Base-by-base conservation (phyloP, 2,888 invertebrate species). In the Prenolepis imparis region DNA sequence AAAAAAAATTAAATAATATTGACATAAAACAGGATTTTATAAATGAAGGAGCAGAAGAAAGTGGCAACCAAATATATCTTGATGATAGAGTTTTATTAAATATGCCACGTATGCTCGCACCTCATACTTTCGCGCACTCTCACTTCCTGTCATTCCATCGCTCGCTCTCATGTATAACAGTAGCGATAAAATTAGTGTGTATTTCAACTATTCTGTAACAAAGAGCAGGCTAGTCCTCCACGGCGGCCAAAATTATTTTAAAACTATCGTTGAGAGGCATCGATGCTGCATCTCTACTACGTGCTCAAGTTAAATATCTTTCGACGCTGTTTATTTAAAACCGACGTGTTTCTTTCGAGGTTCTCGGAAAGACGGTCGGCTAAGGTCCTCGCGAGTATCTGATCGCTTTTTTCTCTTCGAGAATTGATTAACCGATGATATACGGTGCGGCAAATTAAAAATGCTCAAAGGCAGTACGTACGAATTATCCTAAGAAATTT, bases 401-500 rank as follows among this genome's bases (percentile, higher is more conserved):
- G 12, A 59, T 28, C 18, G 41, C 44, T 39, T 21, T n/a, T 21
- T 12, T 52, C 41, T 18, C 41, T 59, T 59, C 24, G 44, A 32
- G 21, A 12, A 59, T 59, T 21, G 32, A 32, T 36, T n/a, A 39
- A 86, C 82, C 72, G 74, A 61, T 70, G 83, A 84, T 63, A 82
- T 84, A 80, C 80, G 64, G 61, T 80, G 59, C 77, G 67, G 52
- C 86, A 87, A 86, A 85, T 86, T 89, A 89, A 70, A 74, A 91
- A 91, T 91, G 88, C 90, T 90, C 87, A 36, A 87, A 88, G 90
- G 91, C 92, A 92, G 87, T 91, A 90, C 85, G 77, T 89, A 87
- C 86, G 90, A 88, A 89, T 88, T 91, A 90, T 89, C 88, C 90
- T 88, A 91, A 85, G 89, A 91, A 90, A 88, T 90, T 90, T 91